Evolutionary conservation across 2,888 invertebrate genomes (phyloP).

Genomic region (Cataglyphis rosenhaueri): DNA sequence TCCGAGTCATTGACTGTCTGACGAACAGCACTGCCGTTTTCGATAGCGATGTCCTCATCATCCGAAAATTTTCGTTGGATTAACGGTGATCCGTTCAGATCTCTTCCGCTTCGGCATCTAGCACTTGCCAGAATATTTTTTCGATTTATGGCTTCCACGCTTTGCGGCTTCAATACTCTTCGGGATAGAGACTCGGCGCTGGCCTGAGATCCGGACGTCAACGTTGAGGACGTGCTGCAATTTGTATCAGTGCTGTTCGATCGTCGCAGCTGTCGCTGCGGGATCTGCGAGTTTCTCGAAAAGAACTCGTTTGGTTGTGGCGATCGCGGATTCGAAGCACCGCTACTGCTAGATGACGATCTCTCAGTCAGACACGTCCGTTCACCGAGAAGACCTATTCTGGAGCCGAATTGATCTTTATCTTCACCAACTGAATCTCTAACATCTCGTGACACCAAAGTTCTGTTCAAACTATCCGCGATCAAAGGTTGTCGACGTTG

Average conservation of each 20-base stretch:
- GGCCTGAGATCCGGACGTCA: conserved; percentile 91
- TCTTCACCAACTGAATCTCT: conserved; percentile 36
- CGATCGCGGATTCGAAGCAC: conserved; percentile 82
- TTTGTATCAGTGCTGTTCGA: conserved; percentile 91
- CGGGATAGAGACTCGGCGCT: conserved; percentile 87
- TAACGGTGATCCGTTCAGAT: conserved; percentile 90
- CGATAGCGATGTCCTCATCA: conserved; percentile 74
- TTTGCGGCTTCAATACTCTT: conserved; percentile 91
- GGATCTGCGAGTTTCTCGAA: conserved; percentile 75
- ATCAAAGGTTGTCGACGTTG: conserved; percentile 85
- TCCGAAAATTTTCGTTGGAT: conserved; percentile 89
- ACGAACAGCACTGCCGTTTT: conserved; percentile 53
- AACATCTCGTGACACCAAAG: conserved; percentile 27
- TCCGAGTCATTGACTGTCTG: conserved; percentile 19
- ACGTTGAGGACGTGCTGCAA: conserved; percentile 90
- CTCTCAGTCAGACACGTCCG: conserved; percentile 77
- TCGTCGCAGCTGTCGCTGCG: conserved; percentile 87
- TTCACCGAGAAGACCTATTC: conserved; percentile 63
- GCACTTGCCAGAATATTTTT: conserved; percentile 95
- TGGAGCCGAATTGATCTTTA: conserved; percentile 53
- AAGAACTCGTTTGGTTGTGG: conserved; percentile 67
- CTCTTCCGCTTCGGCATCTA: conserved; percentile 93
- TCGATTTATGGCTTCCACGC: conserved; percentile 93
- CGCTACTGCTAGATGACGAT: conserved; percentile 86
- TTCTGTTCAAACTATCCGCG: conserved; percentile 82